A percentile compares a stretch with the other conserved stretches of the same genome.
phyloP scores from a whole-genome alignment of 2,797 vertebrate species.

The Emys orbicularis region DNA sequence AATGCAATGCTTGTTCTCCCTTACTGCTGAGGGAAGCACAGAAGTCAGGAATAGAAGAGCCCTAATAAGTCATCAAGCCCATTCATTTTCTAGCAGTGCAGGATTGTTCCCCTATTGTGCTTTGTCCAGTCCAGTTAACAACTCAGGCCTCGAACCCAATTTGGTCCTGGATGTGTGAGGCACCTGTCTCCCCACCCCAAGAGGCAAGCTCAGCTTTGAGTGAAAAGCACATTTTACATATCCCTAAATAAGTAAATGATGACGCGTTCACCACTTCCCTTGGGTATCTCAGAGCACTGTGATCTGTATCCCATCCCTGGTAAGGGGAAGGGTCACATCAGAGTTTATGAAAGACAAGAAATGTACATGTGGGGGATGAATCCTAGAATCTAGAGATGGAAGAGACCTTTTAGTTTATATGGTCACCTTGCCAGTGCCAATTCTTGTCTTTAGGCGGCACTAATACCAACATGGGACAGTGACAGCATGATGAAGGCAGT shows the following conservation, averaged over 20 bases:
- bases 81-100: background rate
- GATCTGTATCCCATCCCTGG: background rate
- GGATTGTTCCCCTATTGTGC: rapidly evolving
- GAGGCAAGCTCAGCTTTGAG: conserved; percentile 7
- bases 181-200: background rate
- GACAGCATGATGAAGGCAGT: background rate
- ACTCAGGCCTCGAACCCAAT: background rate
- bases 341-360: background rate
- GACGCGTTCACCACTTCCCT: background rate
- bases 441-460: background rate
- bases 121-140: conserved; percentile 5
- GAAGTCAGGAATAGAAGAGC: background rate
- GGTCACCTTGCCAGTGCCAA: background rate
- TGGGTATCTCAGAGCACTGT: background rate
- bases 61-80: background rate
- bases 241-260: background rate
- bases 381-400: background rate
- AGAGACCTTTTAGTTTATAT: background rate
- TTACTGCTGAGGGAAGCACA: background rate
- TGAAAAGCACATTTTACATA: background rate
- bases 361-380: background rate
- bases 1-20: background rate
- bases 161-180: background rate
- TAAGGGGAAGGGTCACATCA: rapidly evolving
- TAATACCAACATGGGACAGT: background rate